A percentile compares a stretch with the other conserved stretches of the same genome.
phyloP scores from a whole-genome alignment of 2,113 vertebrate genomes.

The Megaceryle torquata region DNA sequence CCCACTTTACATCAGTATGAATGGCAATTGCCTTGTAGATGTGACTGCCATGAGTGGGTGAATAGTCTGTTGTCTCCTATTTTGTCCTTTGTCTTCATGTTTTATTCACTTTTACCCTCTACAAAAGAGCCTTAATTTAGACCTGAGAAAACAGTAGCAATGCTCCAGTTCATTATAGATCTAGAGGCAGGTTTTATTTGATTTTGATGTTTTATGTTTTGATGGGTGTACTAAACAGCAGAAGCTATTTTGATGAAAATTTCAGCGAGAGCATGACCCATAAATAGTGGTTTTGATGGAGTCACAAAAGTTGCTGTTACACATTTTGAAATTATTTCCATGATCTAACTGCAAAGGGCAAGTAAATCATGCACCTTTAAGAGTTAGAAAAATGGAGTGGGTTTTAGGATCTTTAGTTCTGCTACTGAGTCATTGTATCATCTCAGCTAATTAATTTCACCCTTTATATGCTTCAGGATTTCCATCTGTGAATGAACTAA shows the following conservation, averaged over 20 bases:
- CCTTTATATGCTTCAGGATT: conserved; percentile 27
- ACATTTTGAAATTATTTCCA: conserved; percentile 18
- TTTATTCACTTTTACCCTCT: conserved; percentile 33
- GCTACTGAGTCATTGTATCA: conserved; percentile 15
- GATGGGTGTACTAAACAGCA: background rate
- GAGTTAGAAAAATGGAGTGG: background rate
- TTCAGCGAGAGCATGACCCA: background rate
- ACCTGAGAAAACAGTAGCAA: background rate
- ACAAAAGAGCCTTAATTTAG: conserved; percentile 7
- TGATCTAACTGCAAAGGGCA: background rate
- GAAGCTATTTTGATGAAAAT: conserved; percentile 24
- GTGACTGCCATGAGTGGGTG: background rate
- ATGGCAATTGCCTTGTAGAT: conserved; percentile 29
- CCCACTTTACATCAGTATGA: background rate
- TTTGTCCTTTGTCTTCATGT: conserved; percentile 46
- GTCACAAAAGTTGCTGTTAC: background rate
- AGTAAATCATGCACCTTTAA: background rate
- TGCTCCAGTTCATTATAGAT: background rate
- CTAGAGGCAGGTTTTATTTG: conserved; percentile 26
- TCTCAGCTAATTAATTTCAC: conserved; percentile 18
- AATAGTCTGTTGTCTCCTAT: background rate
- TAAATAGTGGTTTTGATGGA: conserved; percentile 8
- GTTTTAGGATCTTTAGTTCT: conserved; percentile 27
- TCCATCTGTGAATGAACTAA: conserved; percentile 42
- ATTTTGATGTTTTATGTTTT: conserved; percentile 15